Conservation (phyloP, 2,113 vertebrate genomes). For the Laterallus jamaicensis region DNA sequence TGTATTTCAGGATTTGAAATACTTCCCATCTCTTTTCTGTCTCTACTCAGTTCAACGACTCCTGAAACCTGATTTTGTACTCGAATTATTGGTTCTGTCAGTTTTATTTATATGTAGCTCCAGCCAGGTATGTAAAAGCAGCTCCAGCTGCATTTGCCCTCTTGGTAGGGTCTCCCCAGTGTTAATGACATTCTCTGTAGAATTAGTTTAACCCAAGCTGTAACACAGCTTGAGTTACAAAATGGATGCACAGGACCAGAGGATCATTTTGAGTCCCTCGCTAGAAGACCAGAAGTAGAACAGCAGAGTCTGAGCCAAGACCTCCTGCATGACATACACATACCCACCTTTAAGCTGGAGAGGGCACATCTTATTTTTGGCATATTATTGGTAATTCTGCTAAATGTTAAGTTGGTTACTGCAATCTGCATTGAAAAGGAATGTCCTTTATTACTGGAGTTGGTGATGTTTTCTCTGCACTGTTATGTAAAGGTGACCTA, state of each 20-base stretch:
- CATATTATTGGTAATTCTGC: background rate
- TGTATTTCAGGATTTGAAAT: background rate
- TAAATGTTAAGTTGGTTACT: background rate
- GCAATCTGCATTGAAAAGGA: background rate
- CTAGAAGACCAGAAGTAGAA: background rate
- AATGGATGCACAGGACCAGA: background rate
- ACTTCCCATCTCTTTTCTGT: background rate
- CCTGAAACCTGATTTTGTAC: background rate
- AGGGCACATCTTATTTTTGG: background rate
- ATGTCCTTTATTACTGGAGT: background rate
- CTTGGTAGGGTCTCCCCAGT: background rate
- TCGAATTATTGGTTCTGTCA: background rate
- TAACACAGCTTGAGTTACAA: background rate
- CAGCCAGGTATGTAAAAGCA: background rate
- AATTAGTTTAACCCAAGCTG: background rate
- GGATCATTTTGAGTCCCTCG: background rate
- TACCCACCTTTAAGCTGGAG: background rate
- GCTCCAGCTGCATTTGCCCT: background rate
- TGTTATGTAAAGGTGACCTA: background rate
- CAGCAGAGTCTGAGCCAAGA: background rate
- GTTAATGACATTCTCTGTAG: background rate
- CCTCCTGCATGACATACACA: accelerated
- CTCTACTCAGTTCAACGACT: background rate
- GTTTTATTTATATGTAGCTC: background rate
- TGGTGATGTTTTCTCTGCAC: background rate